Evolutionary conservation across 2,888 invertebrate genomes (phyloP).

Genomic region (Baccha elongata): DNA sequence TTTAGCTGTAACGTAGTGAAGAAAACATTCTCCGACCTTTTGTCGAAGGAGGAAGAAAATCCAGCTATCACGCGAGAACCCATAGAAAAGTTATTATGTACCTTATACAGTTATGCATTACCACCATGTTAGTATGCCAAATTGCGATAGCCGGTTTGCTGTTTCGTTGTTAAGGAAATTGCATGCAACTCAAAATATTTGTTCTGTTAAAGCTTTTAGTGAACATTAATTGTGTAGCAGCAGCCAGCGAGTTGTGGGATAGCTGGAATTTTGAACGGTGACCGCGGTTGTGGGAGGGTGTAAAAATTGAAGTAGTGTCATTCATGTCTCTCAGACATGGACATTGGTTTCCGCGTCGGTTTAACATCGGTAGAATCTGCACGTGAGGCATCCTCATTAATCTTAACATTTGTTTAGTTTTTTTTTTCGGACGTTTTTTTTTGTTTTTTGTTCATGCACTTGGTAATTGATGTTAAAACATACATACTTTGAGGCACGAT

Average conservation of each 20-base stretch:
- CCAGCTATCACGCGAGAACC: constrained; percentile 50
- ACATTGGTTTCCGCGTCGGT: constrained; percentile 34
- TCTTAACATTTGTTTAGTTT: constrained; percentile 11
- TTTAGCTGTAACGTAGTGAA: constrained; percentile 17
- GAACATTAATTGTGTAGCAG: neutral
- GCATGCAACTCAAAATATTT: too few relatives aligned
- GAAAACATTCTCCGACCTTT: constrained; percentile 15
- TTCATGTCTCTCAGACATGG: constrained; percentile 34
- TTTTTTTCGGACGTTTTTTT: neutral
- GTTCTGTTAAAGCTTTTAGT: constrained; percentile 45
- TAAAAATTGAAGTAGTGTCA: constrained; percentile 60
- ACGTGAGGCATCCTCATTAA: constrained; percentile 54
- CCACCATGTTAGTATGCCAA: constrained; percentile 55
- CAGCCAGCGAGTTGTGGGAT: neutral
- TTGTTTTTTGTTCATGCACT: neutral
- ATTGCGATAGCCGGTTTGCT: constrained; percentile 50
- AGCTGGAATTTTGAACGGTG: constrained; percentile 16
- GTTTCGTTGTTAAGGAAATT: constrained; percentile 33
- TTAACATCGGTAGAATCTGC: neutral
- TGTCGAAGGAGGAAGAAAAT: neutral
- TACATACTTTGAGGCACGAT: constrained; percentile 37
- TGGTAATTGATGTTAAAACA: constrained; percentile 53
- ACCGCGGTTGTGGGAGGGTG: constrained; percentile 58
- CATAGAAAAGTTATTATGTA: constrained; percentile 47
- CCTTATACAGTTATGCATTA: constrained; percentile 57